Base-by-base conservation (phyloP, 2,797 vertebrate species). In the Sebastes vulpes region DNA sequence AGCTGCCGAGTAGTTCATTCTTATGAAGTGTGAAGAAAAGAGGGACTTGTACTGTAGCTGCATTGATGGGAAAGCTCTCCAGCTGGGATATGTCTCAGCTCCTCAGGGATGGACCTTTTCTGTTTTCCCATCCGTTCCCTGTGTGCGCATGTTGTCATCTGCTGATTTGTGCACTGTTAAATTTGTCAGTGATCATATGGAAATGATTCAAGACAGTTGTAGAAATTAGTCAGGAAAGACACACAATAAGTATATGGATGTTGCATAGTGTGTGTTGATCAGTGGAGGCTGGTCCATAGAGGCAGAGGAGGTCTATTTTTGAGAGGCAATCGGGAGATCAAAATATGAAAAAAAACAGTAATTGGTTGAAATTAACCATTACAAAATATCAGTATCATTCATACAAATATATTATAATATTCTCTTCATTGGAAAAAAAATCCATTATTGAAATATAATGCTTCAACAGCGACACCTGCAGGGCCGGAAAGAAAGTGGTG, bases 11-110 rank as follows among this genome's bases (percentile, higher is more conserved):
- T 58, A 85, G 73, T 73, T 80, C 68, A 65, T 80, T 81, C 60
- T 61, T 31, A 72, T 72, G 54, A 74, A 83, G 74, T 69, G 69
- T 61, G 78, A 76, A 84, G 52, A 67, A 85, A 85, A 77, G 53
- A 71, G 50, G 46, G 38, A 65, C 60, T 54, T 56, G 9, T 68
- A 18, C 64, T 57, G 65, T 53, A 32, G 69, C 59, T 31, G 69
- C 63, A 66, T 16, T 71, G 77, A 81, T 77, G 77, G 32, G 38
- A 38, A 59, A 65, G 21, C 75, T 81, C 31, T 74, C 20, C 29
- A 23, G 65, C 18, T 53, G 26, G 65, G 53, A 65, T 11, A 3
- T 9, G 35, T 74, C 67, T 82, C 53, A 38, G 61, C 56, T 83
- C 26, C 79, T 50, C 18, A 5, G 65, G 65, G 64, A 72, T 21